A percentile compares a stretch with the other conserved stretches of the same genome.
Conservation (phyloP, 2,888 invertebrate species). For the Melanotus villosus region DNA sequence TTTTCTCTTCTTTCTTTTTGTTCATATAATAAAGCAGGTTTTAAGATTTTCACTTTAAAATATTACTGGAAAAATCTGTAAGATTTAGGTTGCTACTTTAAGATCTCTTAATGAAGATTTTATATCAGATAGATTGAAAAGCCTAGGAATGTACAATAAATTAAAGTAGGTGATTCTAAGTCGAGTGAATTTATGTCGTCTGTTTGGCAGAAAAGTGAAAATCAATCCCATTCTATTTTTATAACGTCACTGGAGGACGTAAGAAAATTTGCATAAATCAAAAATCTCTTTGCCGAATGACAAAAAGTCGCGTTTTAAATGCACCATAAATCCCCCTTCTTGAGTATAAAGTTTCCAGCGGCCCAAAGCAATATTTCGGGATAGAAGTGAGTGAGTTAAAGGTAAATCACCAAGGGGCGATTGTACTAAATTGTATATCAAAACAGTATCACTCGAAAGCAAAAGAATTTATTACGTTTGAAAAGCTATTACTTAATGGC, state of each 20-base stretch:
- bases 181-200: no score
- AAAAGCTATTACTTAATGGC: slow-evolving; percentile 54
- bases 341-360: slow-evolving; percentile 48
- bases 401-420: slow-evolving; percentile 1
- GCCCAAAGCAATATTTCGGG: slow-evolving; percentile 23
- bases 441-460: slow-evolving; percentile 46
- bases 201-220: no score
- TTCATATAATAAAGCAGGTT: no score
- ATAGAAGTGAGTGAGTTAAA: background rate
- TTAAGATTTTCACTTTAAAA: no score
- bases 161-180: no score
- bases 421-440: slow-evolving; percentile 44
- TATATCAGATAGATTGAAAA: no score
- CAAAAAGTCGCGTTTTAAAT: slow-evolving; percentile 57
- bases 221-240: slow-evolving; percentile 17
- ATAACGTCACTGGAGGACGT: slow-evolving; percentile 13
- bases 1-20: no score
- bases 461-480: slow-evolving; percentile 50
- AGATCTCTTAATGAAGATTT: no score
- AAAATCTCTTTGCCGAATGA: slow-evolving; percentile 56
- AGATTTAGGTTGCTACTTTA: no score
- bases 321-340: slow-evolving; percentile 53
- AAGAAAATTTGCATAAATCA: slow-evolving; percentile 56
- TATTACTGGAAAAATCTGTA: no score
- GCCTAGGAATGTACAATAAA: no score